Base-by-base conservation (phyloP, 2,797 vertebrate genomes). In the Sebastes dallii region DNA sequence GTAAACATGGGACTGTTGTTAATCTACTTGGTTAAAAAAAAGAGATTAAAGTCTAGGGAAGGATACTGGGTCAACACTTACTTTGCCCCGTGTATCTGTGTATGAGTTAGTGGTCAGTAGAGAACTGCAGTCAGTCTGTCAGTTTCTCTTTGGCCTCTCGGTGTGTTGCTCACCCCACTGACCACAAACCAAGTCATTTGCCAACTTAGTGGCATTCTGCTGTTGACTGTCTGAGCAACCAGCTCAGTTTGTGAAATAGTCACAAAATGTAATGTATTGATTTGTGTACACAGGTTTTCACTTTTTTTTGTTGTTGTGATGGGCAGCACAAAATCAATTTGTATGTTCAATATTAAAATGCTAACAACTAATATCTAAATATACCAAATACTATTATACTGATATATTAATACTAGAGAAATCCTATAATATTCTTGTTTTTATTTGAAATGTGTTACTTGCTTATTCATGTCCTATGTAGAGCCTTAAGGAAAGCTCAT, bases 121-220 rank as follows among this genome's bases (percentile, higher is more conserved):
- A 42, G 20, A 30, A 25, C 34, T 27, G 10, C n/a, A 32, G 39
- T 74, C 59, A 70, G 32, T 58, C 34, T 25, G 16, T 34, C 22
- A 36, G 24, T 56, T 70, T 24, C n/a, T 72, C 60, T 71, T 59
- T 77, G 67, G 22, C 27, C 30, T 77, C 52, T 59, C 30, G 5
- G 13, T 9, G 30, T 58, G 59, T 30, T 50, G 27, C 64, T 80
- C 54, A 65, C 13, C 24, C 3, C 25, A 8, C 46, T 54, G 36
- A 70, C 71, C 78, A 56, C 60, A 66, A 62, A 71, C 8, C 34
- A 74, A 60, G 7, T 87, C 5, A 62, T 78, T 61, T 76, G 14
- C 30, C 8, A 25, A 25, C 39, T 61, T 25, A 46, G 42, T 46
- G 42, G 16, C 42, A 46, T 46, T 46, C 7, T 46, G 42, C 42